Evolutionary conservation across 1,140 invertebrate species (phyloP).

Genomic region (Bombyx mori): DNA sequence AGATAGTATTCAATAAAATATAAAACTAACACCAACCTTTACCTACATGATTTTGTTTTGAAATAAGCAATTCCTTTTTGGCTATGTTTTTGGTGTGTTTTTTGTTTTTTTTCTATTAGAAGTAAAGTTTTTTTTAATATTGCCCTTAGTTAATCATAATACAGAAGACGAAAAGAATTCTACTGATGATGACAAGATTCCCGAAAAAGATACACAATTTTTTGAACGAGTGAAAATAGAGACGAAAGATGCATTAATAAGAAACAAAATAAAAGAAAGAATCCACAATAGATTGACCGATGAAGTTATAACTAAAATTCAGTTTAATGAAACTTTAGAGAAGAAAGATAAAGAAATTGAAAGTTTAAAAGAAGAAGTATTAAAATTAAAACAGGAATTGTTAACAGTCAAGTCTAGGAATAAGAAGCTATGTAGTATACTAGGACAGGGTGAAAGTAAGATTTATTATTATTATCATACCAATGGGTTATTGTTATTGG

Average conservation of each 20-base stretch:
- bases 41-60: too few species aligned
- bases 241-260: slow-evolving; percentile 75
- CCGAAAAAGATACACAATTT: slow-evolving; percentile 69
- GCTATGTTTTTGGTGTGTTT: too few species aligned
- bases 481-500: too few species aligned
- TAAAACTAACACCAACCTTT: too few species aligned
- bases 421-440: slow-evolving; percentile 82
- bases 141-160: not conserved
- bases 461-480: slow-evolving; percentile 13
- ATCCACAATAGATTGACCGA: slow-evolving; percentile 59
- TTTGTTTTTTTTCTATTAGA: too few species aligned
- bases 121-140: too few species aligned
- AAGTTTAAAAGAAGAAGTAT: slow-evolving; percentile 74
- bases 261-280: slow-evolving; percentile 76
- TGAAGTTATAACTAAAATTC: slow-evolving; percentile 70
- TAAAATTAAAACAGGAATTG: slow-evolving; percentile 77
- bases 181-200: slow-evolving; percentile 25
- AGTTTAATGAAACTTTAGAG: slow-evolving; percentile 77
- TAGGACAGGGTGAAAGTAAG: slow-evolving; percentile 86
- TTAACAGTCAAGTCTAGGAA: slow-evolving; percentile 82
- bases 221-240: slow-evolving; percentile 79
- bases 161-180: slow-evolving; percentile 22
- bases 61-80: too few species aligned
- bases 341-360: slow-evolving; percentile 77
- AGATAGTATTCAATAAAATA: too few species aligned